Evolutionary conservation across 1,140 invertebrate genomes (phyloP), one percentile per base, ranked within the genome.

Genomic region (Phocides pigmalion): DNA sequence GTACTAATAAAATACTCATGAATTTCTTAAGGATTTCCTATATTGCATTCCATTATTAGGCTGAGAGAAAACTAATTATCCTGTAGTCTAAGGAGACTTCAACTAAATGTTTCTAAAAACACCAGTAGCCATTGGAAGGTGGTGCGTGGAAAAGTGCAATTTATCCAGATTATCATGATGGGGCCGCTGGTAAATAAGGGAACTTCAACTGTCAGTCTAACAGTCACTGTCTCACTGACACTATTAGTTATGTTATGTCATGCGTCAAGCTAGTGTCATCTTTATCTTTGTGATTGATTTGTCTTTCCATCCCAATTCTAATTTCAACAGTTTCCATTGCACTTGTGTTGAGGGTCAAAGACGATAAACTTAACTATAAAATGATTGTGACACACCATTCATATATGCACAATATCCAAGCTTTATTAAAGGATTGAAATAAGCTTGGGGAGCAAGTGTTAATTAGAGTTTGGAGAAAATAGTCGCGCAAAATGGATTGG

Each of bases 401-500:
- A 6, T 46, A n/a, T 35, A 46, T 59, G 22, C 17, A 35, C 25
- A 59, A 59, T 46, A 17, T 25, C 42, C 28, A 9, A 58, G 14
- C 22, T 50, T 15, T 9, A 49, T 17, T 11, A 37, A 8, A 46
- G 14, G n/a, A 59, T 35, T 12, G 25, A 28, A n/a, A n/a, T 47
- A 47, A 11, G 4, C 12, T 39, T 39, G 14, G 35, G 35, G 4
- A 22, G 32, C 20, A 32, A 47, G 54, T 32, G 41, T 0, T 58
- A 32, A 15, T 56, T 9, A 56, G 44, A 41, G 14, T 39, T 39
- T 20, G n/a, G 12, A 25, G n/a, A 42, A 54, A 54, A 11, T 56
- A 25, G 2, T 39, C 28, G n/a, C 41, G 50, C 68, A 90, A 54
- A 72, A 94, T 94, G 94, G 94, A 95, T 93, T 95, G 94, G 94